A percentile compares a stretch with the other conserved stretches of the same genome.
Evolutionary conservation across 2,113 vertebrate genomes (phyloP).

Genomic region (Bettongia penicillata): DNA sequence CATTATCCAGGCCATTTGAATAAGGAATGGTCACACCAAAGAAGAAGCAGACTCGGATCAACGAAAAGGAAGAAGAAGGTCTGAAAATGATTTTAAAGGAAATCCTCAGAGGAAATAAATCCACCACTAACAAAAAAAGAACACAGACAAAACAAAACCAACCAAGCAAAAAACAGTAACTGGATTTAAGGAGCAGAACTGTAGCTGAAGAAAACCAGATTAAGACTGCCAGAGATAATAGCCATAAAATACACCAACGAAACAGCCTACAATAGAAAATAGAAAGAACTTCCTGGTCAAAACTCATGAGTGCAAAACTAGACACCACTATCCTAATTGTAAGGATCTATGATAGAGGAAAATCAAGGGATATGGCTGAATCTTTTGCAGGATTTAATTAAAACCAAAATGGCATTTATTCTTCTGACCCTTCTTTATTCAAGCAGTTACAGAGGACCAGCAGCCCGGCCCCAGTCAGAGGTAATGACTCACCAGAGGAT

Average conservation of each 20-base stretch:
- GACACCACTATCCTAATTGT: conserved; percentile 58
- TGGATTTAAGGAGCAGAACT: conserved; percentile 68
- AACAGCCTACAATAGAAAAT: conserved; percentile 56
- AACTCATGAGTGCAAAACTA: conserved; percentile 64
- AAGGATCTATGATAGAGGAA: conserved; percentile 54
- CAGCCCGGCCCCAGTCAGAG: conserved; percentile 27
- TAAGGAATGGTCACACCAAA: not conserved
- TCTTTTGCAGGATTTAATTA: conserved; percentile 72
- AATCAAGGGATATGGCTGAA: conserved; percentile 50
- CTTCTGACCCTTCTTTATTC: not conserved
- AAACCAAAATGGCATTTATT: conserved; percentile 58
- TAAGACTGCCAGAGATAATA: conserved; percentile 65
- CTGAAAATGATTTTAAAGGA: conserved; percentile 22
- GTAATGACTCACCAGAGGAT: conserved; percentile 26
- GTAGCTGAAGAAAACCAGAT: conserved; percentile 72
- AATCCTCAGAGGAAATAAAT: conserved; percentile 23
- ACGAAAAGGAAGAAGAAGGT: too few species aligned
- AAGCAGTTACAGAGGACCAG: not conserved
- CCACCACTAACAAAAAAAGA: conserved; percentile 46
- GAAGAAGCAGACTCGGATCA: too few species aligned
- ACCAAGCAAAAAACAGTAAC: conserved; percentile 28
- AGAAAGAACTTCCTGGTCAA: conserved; percentile 65
- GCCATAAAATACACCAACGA: conserved; percentile 67
- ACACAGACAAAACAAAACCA: conserved; percentile 41
- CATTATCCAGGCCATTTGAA: not conserved